Percentiles rank a stretch among this genome's conserved stretches.
phyloP scores from a whole-genome alignment of 1,140 invertebrate genomes.

The Drosophila rhopaloa region DNA sequence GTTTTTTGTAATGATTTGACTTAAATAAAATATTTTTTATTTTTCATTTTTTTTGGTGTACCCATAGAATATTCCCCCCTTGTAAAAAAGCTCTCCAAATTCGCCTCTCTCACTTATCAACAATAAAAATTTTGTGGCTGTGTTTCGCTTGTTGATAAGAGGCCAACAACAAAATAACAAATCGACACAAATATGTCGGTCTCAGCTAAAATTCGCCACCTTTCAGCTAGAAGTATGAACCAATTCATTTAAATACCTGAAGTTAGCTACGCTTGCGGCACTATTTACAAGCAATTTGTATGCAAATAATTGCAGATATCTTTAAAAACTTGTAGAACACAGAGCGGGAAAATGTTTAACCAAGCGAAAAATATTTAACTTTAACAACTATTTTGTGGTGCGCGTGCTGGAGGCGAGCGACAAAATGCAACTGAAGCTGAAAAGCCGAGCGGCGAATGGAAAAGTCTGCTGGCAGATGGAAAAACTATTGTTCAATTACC shows the following conservation, averaged over 20 bases:
- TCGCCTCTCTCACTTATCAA: constrained; percentile 47
- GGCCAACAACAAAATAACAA: constrained; percentile 8
- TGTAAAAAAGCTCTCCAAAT: constrained; percentile 28
- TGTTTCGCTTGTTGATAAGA: constrained; percentile 46
- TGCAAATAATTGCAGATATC: constrained; percentile 29
- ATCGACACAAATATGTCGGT: constrained; percentile 33
- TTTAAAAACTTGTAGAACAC: constrained; percentile 6
- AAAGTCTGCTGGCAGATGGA: constrained; percentile 55
- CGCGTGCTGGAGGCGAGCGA: constrained; percentile 63
- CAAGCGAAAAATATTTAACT: constrained; percentile 20
- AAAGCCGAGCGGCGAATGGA: constrained; percentile 42
- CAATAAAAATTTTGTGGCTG: constrained; percentile 40
- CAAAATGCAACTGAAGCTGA: constrained; percentile 81
- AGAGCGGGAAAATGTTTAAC: background rate
- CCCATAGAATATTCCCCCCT: background rate
- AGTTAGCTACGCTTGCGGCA: constrained; percentile 11
- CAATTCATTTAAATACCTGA: constrained; percentile 31
- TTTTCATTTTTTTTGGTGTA: background rate
- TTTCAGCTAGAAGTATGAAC: constrained; percentile 10
- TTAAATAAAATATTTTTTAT: too few species aligned
- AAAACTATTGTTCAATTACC: constrained; percentile 69
- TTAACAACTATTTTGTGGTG: constrained; percentile 44
- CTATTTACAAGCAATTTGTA: constrained; percentile 30
- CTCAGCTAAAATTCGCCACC: constrained; percentile 41
- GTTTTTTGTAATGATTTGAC: background rate